Evolutionary conservation across 1,140 invertebrate genomes (phyloP).

Genomic region (Temnothorax curvispinosus): DNA sequence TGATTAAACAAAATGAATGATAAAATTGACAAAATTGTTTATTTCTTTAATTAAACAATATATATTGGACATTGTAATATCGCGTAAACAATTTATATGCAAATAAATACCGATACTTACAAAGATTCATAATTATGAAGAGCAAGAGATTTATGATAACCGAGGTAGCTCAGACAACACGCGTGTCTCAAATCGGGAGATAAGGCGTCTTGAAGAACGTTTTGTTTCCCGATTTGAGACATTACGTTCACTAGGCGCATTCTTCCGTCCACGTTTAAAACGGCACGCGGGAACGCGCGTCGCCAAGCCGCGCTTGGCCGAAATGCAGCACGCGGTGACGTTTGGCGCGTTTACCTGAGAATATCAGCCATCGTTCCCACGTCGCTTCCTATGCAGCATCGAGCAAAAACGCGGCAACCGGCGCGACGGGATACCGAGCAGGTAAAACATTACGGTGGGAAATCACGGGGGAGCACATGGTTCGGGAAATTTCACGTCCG

Average conservation of each 20-base stretch:
- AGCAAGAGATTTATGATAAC: too few species aligned
- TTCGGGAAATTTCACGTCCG: neutral
- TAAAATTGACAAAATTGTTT: neutral
- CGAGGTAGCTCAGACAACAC: too few species aligned
- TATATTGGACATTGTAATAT: neutral
- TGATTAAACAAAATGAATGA: neutral
- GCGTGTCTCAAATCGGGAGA: too few species aligned
- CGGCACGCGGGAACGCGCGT: neutral
- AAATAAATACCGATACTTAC: too few species aligned
- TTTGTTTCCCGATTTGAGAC: too few species aligned
- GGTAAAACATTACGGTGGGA: constrained; percentile 15
- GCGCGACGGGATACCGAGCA: neutral
- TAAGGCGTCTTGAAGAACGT: too few species aligned
- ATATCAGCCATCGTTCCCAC: constrained; percentile 53
- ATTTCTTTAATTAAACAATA: neutral
- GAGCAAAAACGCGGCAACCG: constrained; percentile 21
- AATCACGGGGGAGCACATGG: neutral
- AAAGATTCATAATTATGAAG: too few species aligned
- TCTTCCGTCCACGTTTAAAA: neutral
- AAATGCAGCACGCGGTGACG: neutral
- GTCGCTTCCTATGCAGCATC: constrained; percentile 34
- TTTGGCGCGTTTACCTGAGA: constrained; percentile 59
- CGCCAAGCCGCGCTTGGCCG: neutral
- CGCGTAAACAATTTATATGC: too few species aligned
- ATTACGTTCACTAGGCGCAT: too few species aligned